Evolutionary conservation across 2,797 vertebrate species (phyloP).

Genomic region (Brachymystax lenok): DNA sequence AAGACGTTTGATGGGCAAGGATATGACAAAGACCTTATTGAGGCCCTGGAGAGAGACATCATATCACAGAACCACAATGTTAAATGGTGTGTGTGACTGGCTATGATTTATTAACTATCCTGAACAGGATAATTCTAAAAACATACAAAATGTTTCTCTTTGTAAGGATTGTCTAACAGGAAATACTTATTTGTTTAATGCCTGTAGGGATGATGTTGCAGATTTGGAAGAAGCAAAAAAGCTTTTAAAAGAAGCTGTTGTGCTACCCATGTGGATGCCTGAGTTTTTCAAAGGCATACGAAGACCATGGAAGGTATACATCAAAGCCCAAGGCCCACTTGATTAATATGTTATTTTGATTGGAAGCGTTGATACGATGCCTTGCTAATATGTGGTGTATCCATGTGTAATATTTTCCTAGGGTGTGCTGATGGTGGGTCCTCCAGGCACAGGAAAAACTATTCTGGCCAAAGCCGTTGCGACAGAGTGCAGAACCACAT

Average conservation of each 20-base stretch:
- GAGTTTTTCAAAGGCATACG: slow-evolving; percentile 98
- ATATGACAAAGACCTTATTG: slow-evolving; percentile 96
- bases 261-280: slow-evolving; percentile 98
- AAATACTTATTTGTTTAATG: neutral
- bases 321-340: neutral
- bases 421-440: slow-evolving; percentile 98
- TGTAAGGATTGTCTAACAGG: neutral
- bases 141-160: neutral
- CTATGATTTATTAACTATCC: slow-evolving; percentile 72
- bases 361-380: neutral
- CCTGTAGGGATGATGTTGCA: slow-evolving; percentile 68
- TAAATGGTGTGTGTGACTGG: slow-evolving; percentile 84
- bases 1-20: slow-evolving; percentile 93
- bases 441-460: slow-evolving; percentile 96
- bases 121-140: neutral
- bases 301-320: slow-evolving; percentile 91
- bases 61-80: slow-evolving; percentile 97
- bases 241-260: slow-evolving; percentile 94
- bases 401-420: slow-evolving; percentile 46
- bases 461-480: slow-evolving; percentile 97
- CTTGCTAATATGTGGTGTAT: neutral
- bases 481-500: slow-evolving; percentile 97
- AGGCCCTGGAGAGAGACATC: slow-evolving; percentile 95
- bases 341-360: neutral
- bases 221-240: slow-evolving; percentile 88